phyloP scores from a whole-genome alignment of 2,113 vertebrate species.

The Hepsetus odoe region DNA sequence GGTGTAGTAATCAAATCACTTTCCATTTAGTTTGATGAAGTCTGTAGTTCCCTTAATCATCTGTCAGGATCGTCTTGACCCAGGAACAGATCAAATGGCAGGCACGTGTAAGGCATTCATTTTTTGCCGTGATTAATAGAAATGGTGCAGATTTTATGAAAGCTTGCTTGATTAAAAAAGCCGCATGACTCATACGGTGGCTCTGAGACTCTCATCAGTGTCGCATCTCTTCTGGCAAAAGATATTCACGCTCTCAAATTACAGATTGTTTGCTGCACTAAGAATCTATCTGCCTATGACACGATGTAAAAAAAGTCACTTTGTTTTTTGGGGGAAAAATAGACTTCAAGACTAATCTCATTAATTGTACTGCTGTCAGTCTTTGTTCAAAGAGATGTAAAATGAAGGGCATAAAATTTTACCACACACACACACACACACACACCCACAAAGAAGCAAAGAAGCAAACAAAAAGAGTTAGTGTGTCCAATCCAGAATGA shows the following conservation, averaged over 20 bases:
- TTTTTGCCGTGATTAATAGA: conserved; percentile 33
- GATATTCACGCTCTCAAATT: neutral
- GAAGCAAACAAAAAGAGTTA: neutral
- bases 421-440: conserved; percentile 7
- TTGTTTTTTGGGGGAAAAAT: conserved; percentile 19
- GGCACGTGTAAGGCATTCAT: neutral
- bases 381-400: neutral
- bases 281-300: neutral
- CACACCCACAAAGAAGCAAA: conserved; percentile 20
- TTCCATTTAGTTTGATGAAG: conserved; percentile 35
- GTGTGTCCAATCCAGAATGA: neutral
- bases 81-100: conserved; percentile 1
- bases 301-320: neutral
- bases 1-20: conserved; percentile 34
- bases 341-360: neutral
- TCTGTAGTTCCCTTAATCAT: conserved; percentile 27
- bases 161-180: conserved; percentile 29
- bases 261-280: conserved; percentile 6
- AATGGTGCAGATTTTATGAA: conserved; percentile 18
- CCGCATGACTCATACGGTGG: conserved; percentile 15
- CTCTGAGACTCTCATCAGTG: neutral
- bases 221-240: neutral
- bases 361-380: neutral
- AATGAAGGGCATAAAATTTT: neutral
- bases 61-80: conserved; percentile 31